Evolutionary conservation across 2,797 vertebrate genomes (phyloP).

Genomic region (Helostoma temminkii): DNA sequence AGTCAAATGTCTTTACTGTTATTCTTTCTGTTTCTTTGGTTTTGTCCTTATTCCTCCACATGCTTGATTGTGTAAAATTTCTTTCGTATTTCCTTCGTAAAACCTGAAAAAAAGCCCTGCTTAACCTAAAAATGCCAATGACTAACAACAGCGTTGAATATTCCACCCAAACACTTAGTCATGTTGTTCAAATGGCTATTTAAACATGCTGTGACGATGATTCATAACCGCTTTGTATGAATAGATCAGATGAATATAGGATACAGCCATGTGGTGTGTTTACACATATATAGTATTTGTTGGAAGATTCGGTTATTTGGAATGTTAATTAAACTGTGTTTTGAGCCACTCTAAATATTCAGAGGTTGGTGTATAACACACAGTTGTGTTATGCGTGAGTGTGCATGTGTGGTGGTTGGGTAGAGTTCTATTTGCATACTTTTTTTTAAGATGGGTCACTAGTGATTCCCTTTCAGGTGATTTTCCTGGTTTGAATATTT

Average conservation of each 20-base stretch:
- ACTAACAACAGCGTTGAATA: conserved; percentile 9
- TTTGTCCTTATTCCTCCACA: background rate
- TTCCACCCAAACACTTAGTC: conserved; percentile 30
- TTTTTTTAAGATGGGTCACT: background rate
- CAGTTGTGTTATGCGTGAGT: no score
- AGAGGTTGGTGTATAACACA: conserved; percentile 5
- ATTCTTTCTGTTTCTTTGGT: background rate
- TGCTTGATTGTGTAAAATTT: no score
- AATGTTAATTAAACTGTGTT: background rate
- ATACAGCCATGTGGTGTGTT: background rate
- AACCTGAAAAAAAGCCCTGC: background rate
- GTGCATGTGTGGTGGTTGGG: background rate
- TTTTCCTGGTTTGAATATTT: conserved; percentile 10
- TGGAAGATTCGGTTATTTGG: background rate
- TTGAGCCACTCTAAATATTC: background rate
- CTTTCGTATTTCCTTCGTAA: conserved; percentile 6
- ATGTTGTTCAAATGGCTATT: conserved; percentile 44
- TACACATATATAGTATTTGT: background rate
- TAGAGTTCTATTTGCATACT: conserved; percentile 6
- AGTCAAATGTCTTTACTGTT: background rate
- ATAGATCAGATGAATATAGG: conserved; percentile 23
- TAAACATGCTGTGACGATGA: conserved; percentile 62
- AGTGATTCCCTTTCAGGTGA: background rate
- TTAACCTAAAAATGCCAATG: background rate
- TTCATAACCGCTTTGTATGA: conserved; percentile 42